Evolutionary conservation across 1,140 invertebrate genomes (phyloP), one percentile per base, ranked within the genome.

Genomic region (Delia radicum): DNA sequence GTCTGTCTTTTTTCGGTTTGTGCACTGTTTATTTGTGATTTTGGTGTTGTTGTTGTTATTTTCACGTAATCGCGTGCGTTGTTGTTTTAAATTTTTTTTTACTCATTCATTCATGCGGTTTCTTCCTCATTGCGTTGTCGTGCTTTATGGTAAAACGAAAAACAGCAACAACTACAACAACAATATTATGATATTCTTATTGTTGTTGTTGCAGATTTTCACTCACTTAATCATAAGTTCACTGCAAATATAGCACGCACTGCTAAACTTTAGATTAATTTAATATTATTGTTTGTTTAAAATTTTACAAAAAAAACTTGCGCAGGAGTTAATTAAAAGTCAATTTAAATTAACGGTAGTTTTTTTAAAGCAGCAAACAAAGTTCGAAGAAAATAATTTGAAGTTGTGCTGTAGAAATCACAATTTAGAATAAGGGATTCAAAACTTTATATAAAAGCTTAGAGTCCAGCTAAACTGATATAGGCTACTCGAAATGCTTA

Each of bases 71-170:
- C 79, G 81, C 81, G 77, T 82, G 78, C 74, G 65, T 82, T 55
- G 48, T 55, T 18, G 48, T 55, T 21, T 18, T 18, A 21, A 18
- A 55, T 55, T 55, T 55, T 55, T 74, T 77, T 75, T 73, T 73
- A 28, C 74, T 79, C 81, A 83, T 83, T 83, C 82, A 83, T 83
- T 83, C 82, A 83, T 83, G 77, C 21, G 48, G 48, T 24, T 21
- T 55, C 48, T 55, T 55, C 48, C 48, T 55, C 48, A 55, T 55
- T 55, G 48, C 48, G 48, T 55, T 55, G 48, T 21, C n/a, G 21
- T 21, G 48, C 48, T 55, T 55, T 55, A 21, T 21, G 12, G n/a
- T 8, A 6, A 55, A 55, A 55, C n/a, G 2, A 55, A 55, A 24
- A 42, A 42, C 12, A 55, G 48, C 5, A 24, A 18, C 48, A 55